Conservation (phyloP, 2,113 vertebrate genomes). For the Xenus cinereus region DNA sequence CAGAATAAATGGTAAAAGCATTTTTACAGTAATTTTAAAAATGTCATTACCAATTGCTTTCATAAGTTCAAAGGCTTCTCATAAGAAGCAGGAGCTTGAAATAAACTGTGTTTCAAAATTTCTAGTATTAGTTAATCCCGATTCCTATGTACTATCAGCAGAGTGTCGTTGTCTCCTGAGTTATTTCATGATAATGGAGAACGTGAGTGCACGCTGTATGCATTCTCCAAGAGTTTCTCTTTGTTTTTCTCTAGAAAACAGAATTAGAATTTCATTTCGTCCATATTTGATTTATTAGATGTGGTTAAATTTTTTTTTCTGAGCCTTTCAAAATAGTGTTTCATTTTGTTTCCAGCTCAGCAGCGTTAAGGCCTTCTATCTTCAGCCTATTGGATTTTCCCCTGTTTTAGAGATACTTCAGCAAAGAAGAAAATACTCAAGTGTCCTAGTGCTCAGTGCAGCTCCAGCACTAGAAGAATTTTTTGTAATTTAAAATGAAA, state of each 20-base stretch:
- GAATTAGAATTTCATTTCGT: background rate
- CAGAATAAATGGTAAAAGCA: background rate
- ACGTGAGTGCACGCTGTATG: background rate
- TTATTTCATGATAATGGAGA: background rate
- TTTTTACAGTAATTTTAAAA: background rate
- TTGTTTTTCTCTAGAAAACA: background rate
- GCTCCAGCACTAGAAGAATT: background rate
- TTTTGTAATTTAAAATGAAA: background rate
- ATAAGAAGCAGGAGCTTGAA: background rate
- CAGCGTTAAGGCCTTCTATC: background rate
- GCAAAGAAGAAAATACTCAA: background rate
- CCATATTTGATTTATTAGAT: background rate
- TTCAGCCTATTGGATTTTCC: background rate
- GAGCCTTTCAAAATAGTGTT: background rate
- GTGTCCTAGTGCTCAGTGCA: background rate
- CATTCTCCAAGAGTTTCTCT: background rate
- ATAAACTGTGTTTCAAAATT: background rate
- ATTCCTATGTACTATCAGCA: background rate
- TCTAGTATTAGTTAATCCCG: background rate
- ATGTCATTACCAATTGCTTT: background rate
- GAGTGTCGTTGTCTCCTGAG: background rate
- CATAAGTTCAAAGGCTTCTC: background rate
- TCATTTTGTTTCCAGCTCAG: background rate
- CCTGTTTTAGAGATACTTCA: background rate
- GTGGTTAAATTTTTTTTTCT: background rate